Evolutionary conservation across 2,113 vertebrate species (phyloP), one percentile per base, ranked within the genome.

Genomic region (Grammomys surdaster): DNA sequence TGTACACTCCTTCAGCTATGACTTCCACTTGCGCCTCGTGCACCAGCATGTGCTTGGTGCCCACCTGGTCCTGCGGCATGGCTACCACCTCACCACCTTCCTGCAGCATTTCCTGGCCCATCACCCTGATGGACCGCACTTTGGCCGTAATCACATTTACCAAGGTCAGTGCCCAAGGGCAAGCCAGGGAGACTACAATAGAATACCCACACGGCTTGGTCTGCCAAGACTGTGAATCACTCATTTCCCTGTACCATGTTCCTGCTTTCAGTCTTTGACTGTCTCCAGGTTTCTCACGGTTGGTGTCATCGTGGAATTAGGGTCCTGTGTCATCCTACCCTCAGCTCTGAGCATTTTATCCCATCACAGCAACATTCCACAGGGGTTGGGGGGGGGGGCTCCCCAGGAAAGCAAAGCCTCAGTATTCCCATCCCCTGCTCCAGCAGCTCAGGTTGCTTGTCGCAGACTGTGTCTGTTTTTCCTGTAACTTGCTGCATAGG

Each of bases 1-100:
- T 0, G 99, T 99, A 46, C 99, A 99, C 98, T 99, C 99, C 0
- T 99, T 99, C 98, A 99, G 99, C 98, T 99, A 99, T 0, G 99
- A 99, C 98, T 99, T 99, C 98, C 99, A 99, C 98, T 98, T 99
- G 97, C 99, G 99, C 33, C 99, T 99, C n/a, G 99, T 99, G 91
- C 99, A 99, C 98, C 99, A 99, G 97, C 99, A 99, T 5, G 98
- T 99, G 96, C 98, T 99, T 75, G 99, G 99, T 60, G 98, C 99
- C 97, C 99, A 99, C 96, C 99, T 99, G 98, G 99, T 99, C 10
- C 98, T 99, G 3, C 99, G 99, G 36, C 99, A 99, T 36, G 99
- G 99, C 96, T 99, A 99, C 98, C 99, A 99, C 95, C 99, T 99
- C 95, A 99, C 99, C 6, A 98, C 99, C 97, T 99, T 99, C 98